Base-by-base conservation (phyloP, 2,888 invertebrate species). In the Helleia helle region DNA sequence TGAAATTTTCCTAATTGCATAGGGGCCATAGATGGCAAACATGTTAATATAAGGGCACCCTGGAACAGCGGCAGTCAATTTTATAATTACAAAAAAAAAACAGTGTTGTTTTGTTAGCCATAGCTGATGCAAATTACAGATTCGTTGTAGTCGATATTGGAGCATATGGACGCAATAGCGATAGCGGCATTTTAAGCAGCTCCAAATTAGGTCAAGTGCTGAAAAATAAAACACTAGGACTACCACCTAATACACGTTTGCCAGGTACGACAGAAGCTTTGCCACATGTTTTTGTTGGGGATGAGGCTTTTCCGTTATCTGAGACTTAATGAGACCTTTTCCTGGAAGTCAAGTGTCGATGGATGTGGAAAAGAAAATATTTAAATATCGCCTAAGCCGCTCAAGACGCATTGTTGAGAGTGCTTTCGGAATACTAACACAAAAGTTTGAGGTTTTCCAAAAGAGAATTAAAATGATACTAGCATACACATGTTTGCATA, bases 251-350 rank as follows among this genome's bases (percentile, higher is more conserved):
- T 45, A 48, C 48, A 44, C 8, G 36, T 8, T 47, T 56, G 29
- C 55, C 55, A 30, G 54, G 52, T 38, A 56, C 48, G 31, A 51
- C 45, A 42, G 37, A 29, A 12, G 5, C 15, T 44, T 18, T 48
- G 22, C 60, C 60, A 15, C 41, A 54, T 48, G 56, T 56, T 42
- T 48, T 61, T 40, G 53, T 59, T 11, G 58, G 49, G 3, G 57
- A 59, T 37, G 54, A 56, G 43, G 57, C 54, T 17, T 59, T 59
- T 39, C 50, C 38, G 2, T n/a, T 38, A 14, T n/a, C n/a, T 5
- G 9, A 38, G n/a, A 29, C 12, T 38, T 12, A 38, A 38, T 38
- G 38, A 29, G 38, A 38, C 38, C 38, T n/a, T 38, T 13, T 38
- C 22, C 38, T 14, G 42, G 46, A 38, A 49, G 40, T 36, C 40